Evolutionary conservation across 1,140 invertebrate species (phyloP), one percentile per base, ranked within the genome.

Genomic region (Papilio aristodemus): DNA sequence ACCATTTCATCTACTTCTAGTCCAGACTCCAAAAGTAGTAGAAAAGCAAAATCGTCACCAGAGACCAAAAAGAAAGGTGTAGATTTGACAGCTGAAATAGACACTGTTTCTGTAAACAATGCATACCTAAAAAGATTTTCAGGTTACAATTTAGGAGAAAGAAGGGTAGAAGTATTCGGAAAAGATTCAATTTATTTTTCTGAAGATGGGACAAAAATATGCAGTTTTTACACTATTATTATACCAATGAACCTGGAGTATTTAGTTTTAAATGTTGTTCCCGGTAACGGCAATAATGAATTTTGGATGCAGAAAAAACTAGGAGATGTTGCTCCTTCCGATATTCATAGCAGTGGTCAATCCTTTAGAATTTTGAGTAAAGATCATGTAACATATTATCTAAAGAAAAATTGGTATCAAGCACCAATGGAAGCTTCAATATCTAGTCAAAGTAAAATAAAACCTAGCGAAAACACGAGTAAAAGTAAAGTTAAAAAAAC

Each of bases 131-230:
- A 89, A 71, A 75, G 80, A 46, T 91, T 91, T 76, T 73, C 72
- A 22, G 88, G 87, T 10, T 92, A 91, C 71, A 83, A 93, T 78
- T 84, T 93, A 19, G 90, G 91, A 9, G 83, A 86, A 22, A 77
- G 87, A 69, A 88, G 93, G 66, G 84, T 93, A 27, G 92, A 93
- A 79, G 83, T 92, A 13, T 88, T 89, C 69, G 87, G 91, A 67
- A 81, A 86, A 69, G 84, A 80, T 71, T 83, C 80, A 4, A 83
- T 73, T 57, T 93, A 86, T 79, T 86, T 85, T 70, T 92, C 90
- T 4, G 79, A 81, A 66, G 92, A 93, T 69, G 92, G 92, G 3
- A 92, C 91, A 9, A 70, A 78, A 27, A 79, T 93, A 7, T 71
- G 67, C 2, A 83, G 89, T 25, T 76, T 77, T 54, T 85, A 89